Evolutionary conservation across 2,797 vertebrate species (phyloP).

Genomic region (Tolypeutes matacus): DNA sequence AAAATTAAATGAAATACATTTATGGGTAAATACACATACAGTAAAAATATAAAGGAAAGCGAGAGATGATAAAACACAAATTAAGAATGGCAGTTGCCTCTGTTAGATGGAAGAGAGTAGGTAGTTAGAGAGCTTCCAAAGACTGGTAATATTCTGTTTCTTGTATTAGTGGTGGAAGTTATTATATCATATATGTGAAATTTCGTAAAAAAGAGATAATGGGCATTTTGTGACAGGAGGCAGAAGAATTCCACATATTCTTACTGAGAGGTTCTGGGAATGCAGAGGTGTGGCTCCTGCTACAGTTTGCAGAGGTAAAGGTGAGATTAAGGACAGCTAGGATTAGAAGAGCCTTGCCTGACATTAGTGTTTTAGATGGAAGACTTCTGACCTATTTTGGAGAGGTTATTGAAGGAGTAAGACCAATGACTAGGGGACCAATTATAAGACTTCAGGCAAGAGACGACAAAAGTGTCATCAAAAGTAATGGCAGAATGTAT

Average conservation of each 20-base stretch:
- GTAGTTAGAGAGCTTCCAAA: neutral
- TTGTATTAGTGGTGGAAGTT: neutral
- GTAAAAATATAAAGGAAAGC: neutral
- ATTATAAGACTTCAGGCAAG: neutral
- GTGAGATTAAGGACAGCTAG: neutral
- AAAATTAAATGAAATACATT: neutral
- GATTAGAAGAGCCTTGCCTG: neutral
- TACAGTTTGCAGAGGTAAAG: fast-evolving
- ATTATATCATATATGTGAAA: neutral
- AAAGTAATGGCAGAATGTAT: neutral
- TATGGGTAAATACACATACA: neutral
- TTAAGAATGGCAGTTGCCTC: neutral
- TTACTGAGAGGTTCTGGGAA: neutral
- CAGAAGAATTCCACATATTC: neutral
- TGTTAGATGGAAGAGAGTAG: neutral
- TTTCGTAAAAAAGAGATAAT: neutral
- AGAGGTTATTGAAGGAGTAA: neutral
- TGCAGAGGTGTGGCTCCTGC: neutral
- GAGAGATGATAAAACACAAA: neutral
- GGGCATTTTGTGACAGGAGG: neutral
- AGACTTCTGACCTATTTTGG: neutral
- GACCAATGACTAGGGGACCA: neutral
- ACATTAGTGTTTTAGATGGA: conserved; percentile 9
- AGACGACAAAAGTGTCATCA: neutral
- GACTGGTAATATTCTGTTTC: neutral